A percentile compares a stretch with the other conserved stretches of the same genome.
Evolutionary conservation across 2,888 invertebrate species (phyloP).

Genomic region (Sphaeridia pumilis): DNA sequence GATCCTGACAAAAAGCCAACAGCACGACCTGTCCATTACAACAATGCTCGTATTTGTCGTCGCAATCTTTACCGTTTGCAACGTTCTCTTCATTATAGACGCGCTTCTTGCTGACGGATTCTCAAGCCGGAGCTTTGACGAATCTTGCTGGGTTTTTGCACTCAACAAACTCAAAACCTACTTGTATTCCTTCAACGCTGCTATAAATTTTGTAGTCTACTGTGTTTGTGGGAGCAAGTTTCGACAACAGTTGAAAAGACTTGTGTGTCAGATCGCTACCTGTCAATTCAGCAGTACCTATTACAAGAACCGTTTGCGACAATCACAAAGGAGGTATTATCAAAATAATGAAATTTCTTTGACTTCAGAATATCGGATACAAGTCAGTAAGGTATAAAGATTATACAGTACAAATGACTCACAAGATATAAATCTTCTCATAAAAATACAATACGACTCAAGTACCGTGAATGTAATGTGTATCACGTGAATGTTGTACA

Average conservation of each 20-base stretch:
- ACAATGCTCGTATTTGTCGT: neutral
- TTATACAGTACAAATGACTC: too few species aligned
- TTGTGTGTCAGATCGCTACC: too few species aligned
- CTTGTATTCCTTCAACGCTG: constrained; percentile 3
- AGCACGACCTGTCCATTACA: neutral
- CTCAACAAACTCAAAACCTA: constrained; percentile 1
- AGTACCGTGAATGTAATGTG: too few species aligned
- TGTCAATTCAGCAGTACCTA: too few species aligned
- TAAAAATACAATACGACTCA: too few species aligned
- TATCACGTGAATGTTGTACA: too few species aligned
- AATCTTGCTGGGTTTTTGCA: neutral
- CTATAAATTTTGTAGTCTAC: constrained; percentile 7
- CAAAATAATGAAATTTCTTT: too few species aligned
- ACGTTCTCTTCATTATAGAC: neutral
- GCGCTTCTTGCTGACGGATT: neutral
- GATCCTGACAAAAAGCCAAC: neutral
- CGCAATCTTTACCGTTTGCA: neutral
- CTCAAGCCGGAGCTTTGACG: neutral
- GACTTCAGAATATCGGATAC: too few species aligned
- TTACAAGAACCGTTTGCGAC: too few species aligned
- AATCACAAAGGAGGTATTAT: too few species aligned
- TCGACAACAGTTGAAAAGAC: neutral
- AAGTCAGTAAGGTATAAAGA: too few species aligned
- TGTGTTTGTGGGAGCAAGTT: constrained; percentile 6
- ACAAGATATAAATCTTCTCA: too few species aligned